Evolutionary conservation across 2,888 invertebrate genomes (phyloP), one percentile per base, ranked within the genome.

Genomic region (Aplocera efformata): DNA sequence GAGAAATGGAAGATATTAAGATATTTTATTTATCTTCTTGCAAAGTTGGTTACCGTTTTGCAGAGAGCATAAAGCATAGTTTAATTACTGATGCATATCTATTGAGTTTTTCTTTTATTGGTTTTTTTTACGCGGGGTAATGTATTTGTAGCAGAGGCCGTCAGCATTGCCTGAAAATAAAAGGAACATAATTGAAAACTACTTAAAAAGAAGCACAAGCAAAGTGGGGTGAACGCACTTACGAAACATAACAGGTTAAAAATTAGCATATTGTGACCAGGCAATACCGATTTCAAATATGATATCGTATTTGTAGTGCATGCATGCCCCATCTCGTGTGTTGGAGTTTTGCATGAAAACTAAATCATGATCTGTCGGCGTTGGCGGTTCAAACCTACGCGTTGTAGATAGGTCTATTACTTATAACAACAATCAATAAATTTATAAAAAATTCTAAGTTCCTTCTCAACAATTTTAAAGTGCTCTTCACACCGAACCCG

Each of bases 71-170:
- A 27, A 34, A 32, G 40, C 41, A 23, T 34, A 39, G 26, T 23
- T 13, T 35, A 10, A 44, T 53, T 17, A 53, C 45, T 30, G 44
- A 49, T 44, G 36, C 39, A 33, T 27, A 32, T 38, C 48, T 54
- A 86, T 67, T 85, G 85, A 38, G 86, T 91, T 89, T 93, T 93
- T 89, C 93, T 92, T 90, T 93, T 94, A 73, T 88, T 90, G 49
- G 91, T 78, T 80, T 93, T 93, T 89, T 93, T 93, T 86, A 90
- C 91, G 75, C 93, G 91, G 58, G 94, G 94, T 58, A 94, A 45
- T 29, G 45, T 45, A 45, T 45, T 89, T 58, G 94, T 94, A 70
- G 93, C 92, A 77, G 90, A 91, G 69, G 90, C 91, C 69, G 91
- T 83, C 82, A 90, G 84, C 80, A 90, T 83, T 74, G 91, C 91